phyloP scores from a whole-genome alignment of 2,113 vertebrate genomes.

The Galemys pyrenaicus region DNA sequence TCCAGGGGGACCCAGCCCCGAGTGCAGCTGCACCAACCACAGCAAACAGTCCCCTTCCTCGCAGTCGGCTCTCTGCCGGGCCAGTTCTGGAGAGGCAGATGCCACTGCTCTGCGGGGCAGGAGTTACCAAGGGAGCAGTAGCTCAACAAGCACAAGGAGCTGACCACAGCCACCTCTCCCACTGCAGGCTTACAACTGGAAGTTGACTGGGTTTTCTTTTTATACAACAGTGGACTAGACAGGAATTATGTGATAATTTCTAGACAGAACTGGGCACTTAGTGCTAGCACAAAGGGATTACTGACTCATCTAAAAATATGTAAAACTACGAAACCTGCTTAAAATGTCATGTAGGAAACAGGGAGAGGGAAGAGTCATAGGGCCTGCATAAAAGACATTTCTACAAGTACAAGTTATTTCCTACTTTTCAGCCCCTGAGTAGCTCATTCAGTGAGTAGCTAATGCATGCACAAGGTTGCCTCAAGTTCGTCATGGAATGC shows the following conservation, averaged over 20 bases:
- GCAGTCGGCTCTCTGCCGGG: neutral
- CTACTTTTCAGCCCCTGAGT: neutral
- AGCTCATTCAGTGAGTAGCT: neutral
- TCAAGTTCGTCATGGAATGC: neutral
- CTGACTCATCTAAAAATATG: conserved; percentile 35
- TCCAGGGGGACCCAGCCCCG: neutral
- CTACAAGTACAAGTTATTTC: neutral
- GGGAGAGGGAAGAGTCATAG: neutral
- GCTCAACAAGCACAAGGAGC: neutral
- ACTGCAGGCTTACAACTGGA: neutral
- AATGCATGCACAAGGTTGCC: too few species aligned
- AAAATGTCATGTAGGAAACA: neutral
- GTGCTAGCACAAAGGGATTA: conserved; percentile 1
- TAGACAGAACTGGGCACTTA: neutral
- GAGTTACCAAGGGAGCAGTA: too few species aligned
- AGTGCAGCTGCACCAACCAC: rapidly evolving
- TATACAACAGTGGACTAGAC: neutral
- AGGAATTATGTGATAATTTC: neutral
- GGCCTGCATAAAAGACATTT: neutral
- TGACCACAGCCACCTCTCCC: neutral
- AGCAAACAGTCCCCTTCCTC: neutral
- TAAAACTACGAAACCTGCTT: neutral
- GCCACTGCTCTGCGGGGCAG: neutral
- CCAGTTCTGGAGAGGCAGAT: neutral
- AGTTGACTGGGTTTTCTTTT: neutral